These are phyloP conservation scores for Panthera tigris DNA, from an alignment of 2,113 vertebrate genomes.

Conservation along the genomic window DNA sequence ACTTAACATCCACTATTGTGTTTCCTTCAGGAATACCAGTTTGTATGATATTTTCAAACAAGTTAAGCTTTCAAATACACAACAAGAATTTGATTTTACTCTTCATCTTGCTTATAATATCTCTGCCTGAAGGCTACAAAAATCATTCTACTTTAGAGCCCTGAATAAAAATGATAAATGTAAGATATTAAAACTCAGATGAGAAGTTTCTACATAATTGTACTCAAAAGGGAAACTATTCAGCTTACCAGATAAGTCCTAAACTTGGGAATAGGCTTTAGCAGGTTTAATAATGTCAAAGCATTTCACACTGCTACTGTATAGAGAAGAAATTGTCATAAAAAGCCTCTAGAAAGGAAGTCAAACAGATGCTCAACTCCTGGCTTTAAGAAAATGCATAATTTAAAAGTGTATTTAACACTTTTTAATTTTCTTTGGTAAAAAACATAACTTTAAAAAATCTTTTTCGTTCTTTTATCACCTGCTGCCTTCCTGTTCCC, in stretches of 20 bases:
- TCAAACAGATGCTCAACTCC: conserved; percentile 1
- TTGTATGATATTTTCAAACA: neutral
- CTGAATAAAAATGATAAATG: conserved; percentile 53
- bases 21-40: neutral
- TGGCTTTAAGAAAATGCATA: conserved; percentile 37
- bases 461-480: conserved; percentile 39
- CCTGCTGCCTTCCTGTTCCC: conserved; percentile 2
- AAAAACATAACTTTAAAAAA: conserved; percentile 10
- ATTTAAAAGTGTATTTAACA: conserved; percentile 50
- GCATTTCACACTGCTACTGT: neutral
- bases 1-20: neutral
- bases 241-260: neutral
- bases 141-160: neutral
- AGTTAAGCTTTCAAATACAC: neutral
- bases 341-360: neutral
- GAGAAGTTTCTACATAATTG: conserved; percentile 8
- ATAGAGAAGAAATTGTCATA: neutral
- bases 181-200: conserved; percentile 27
- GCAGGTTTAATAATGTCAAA: conserved; percentile 15
- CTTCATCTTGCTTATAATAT: conserved; percentile 14
- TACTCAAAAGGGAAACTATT: conserved; percentile 36
- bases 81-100: conserved; percentile 39
- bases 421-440: conserved; percentile 38
- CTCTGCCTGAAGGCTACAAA: conserved; percentile 7
- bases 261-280: neutral